A percentile compares a stretch with the other conserved stretches of the same genome.
These are phyloP conservation scores for Aelia acuminata DNA, from an alignment of 2,888 invertebrate species.

Conservation along the genomic window DNA sequence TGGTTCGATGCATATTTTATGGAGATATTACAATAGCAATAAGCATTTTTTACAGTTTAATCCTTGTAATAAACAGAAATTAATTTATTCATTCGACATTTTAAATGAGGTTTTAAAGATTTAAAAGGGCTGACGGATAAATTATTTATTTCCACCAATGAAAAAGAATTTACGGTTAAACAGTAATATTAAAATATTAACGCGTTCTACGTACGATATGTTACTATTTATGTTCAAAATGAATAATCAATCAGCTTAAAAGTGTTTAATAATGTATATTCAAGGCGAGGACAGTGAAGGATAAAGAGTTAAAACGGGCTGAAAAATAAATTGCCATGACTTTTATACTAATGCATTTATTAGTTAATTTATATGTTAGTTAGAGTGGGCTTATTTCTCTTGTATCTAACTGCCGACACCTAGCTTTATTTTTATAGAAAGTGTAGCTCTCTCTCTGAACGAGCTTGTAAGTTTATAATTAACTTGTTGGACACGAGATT, in stretches of 20 bases:
- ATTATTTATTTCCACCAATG: neutral
- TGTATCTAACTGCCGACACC: conserved; percentile 11
- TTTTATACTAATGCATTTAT: conserved; percentile 50
- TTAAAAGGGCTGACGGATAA: neutral
- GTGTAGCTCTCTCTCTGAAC: neutral
- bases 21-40: too few relatives aligned
- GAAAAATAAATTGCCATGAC: conserved; percentile 45
- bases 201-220: neutral
- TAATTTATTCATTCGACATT: neutral
- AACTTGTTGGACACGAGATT: conserved; percentile 1
- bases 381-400: neutral
- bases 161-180: neutral
- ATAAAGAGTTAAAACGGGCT: conserved; percentile 29
- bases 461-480: conserved; percentile 20
- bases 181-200: neutral
- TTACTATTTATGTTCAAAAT: conserved; percentile 16
- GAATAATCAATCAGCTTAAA: neutral
- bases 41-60: too few relatives aligned
- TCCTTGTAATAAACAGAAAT: neutral
- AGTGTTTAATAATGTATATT: conserved; percentile 26
- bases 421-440: conserved; percentile 11
- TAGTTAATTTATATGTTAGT: conserved; percentile 19
- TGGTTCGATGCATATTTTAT: too few relatives aligned
- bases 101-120: neutral
- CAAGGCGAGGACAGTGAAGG: neutral